Evolutionary conservation across 2,888 invertebrate genomes (phyloP), one percentile per base, ranked within the genome.

Genomic region (Hypsopygia costalis): DNA sequence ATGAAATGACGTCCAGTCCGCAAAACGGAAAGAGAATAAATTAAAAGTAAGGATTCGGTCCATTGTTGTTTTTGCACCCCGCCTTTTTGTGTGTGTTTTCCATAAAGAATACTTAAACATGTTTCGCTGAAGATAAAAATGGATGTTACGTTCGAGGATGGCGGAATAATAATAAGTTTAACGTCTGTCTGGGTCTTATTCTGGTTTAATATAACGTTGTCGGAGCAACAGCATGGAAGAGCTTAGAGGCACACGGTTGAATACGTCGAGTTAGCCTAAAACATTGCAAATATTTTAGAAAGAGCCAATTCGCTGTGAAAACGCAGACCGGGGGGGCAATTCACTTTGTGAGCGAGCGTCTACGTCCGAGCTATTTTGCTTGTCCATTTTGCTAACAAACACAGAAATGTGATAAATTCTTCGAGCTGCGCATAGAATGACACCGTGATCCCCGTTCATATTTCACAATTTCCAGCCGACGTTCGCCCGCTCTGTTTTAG

Each of bases 21-120:
- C 61, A 44, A 25, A 67, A 64, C 67, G 64, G 63, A 75, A 72
- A 70, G 59, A 54, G 77, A 80, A 81, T 79, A 79, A 77, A 82
- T 81, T 82, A 80, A 77, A 77, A 71, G 61, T 69, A 73, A 74
- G 68, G 71, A 74, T 71, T 75, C 61, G 51, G 64, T 63, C 62
- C 63, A 70, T 76, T 76, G 71, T 78, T 70, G 63, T 70, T 73
- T 68, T 70, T 69, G 64, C 59, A 52, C 53, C 53, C 46, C 50
- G 54, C 51, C 59, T 66, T 69, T 72, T 60, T 71, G 59, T 61
- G 53, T 58, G 47, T 49, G 41, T 62, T 55, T 64, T 62, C 56
- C 62, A 59, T 66, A 58, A 52, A 58, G 59, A 65, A 66, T 62
- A 59, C 55, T 62, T 60, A 62, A 65, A 62, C 51, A 58, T 59